Conservation (phyloP, 2,113 vertebrate genomes). For the Protobothrops flavoviridis region DNA sequence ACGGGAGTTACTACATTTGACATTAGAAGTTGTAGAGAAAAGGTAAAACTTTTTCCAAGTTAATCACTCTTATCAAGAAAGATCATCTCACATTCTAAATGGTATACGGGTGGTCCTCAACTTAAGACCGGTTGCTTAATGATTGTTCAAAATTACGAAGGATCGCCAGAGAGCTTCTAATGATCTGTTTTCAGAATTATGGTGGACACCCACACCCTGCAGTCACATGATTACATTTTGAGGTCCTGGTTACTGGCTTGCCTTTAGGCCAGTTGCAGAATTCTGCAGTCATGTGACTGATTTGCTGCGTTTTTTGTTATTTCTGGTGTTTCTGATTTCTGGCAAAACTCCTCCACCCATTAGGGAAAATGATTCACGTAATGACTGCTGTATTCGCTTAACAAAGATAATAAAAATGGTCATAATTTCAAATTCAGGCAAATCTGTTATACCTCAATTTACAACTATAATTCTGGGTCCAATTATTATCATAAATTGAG, state of each 20-base stretch:
- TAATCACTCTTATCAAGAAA: neutral
- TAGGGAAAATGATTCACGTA: neutral
- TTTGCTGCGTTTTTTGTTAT: neutral
- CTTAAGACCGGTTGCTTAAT: neutral
- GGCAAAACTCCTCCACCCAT: neutral
- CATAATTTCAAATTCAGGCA: neutral
- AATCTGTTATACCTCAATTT: neutral
- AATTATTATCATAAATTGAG: neutral
- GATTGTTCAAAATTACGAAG: neutral
- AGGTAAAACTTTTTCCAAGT: conserved; percentile 71
- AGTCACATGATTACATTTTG: neutral
- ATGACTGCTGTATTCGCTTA: neutral
- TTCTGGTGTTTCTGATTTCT: neutral
- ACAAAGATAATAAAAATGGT: neutral
- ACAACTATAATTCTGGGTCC: neutral
- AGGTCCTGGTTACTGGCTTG: neutral
- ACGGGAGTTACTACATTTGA: conserved; percentile 89
- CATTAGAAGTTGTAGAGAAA: conserved; percentile 89
- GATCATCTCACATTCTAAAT: neutral
- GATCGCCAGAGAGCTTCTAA: neutral
- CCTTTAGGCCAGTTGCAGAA: neutral
- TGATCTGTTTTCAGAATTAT: neutral
- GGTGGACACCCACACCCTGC: neutral
- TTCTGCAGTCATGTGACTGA: neutral
- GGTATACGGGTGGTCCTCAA: neutral